Evolutionary conservation across 2,797 vertebrate genomes (phyloP).

Genomic region (Buphagus erythrorhynchus): DNA sequence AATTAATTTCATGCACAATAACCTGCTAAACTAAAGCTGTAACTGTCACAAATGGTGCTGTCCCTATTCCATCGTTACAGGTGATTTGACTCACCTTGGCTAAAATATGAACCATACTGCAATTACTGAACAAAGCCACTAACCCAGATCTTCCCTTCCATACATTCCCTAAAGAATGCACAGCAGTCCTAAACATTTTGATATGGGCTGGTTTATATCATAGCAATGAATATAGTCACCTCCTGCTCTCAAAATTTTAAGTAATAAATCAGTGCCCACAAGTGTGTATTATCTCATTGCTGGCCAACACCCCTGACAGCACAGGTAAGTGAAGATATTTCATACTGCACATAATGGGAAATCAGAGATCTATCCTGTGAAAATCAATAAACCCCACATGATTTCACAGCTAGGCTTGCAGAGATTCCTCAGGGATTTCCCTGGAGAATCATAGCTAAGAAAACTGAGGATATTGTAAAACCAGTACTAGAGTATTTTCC

Average conservation of each 20-base stretch:
- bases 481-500: background rate
- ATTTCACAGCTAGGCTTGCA: background rate
- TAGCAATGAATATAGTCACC: background rate
- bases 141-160: background rate
- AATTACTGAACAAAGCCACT: background rate
- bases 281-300: background rate
- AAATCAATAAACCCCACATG: constrained; percentile 4
- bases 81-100: constrained; percentile 32
- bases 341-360: background rate
- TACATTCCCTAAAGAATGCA: background rate
- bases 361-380: background rate
- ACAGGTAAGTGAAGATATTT: background rate
- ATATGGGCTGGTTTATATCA: background rate
- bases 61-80: background rate
- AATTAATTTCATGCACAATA: constrained; percentile 1
- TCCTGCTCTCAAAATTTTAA: background rate
- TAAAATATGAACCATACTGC: background rate
- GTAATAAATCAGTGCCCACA: background rate
- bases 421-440: background rate
- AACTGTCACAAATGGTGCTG: background rate
- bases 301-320: background rate
- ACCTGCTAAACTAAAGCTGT: constrained; percentile 1
- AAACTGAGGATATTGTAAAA: background rate
- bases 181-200: background rate
- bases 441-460: background rate